Evolutionary conservation across 1,140 invertebrate species (phyloP).

Genomic region (Delia radicum): DNA sequence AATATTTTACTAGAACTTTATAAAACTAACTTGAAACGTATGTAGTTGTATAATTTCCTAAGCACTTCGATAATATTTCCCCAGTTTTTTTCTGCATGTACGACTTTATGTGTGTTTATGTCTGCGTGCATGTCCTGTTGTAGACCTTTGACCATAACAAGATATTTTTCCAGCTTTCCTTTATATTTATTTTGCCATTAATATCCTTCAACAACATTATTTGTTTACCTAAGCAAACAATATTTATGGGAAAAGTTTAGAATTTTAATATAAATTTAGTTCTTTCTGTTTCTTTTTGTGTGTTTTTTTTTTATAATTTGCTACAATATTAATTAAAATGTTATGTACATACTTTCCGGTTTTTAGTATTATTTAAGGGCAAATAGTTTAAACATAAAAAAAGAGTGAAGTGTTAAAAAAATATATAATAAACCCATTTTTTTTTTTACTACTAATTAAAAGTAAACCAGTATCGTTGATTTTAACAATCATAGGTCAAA

Average conservation of each 20-base stretch:
- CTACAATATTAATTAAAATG: conserved; percentile 8
- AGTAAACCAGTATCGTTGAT: neutral
- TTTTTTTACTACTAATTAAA: neutral
- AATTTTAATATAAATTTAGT: conserved; percentile 8
- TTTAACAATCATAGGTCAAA: no score
- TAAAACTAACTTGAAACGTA: no score
- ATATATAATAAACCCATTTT: neutral
- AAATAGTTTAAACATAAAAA: neutral
- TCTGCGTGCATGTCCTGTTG: no score
- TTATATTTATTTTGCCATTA: neutral
- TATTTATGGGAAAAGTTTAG: conserved; percentile 12
- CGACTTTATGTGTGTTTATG: no score
- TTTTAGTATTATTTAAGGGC: neutral
- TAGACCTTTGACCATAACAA: neutral
- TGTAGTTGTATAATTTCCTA: no score
- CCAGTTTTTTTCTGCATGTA: no score
- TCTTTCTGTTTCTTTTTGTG: neutral
- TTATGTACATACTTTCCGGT: neutral
- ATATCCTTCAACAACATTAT: conserved; percentile 16
- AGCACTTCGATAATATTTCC: no score
- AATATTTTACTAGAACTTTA: no score
- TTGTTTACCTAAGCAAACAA: conserved; percentile 17
- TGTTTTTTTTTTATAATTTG: conserved; percentile 1
- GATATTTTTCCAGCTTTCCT: neutral
- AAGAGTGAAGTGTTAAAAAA: neutral